Base-by-base conservation (phyloP, 2,797 vertebrate species). In the Loriculus beryllinus region DNA sequence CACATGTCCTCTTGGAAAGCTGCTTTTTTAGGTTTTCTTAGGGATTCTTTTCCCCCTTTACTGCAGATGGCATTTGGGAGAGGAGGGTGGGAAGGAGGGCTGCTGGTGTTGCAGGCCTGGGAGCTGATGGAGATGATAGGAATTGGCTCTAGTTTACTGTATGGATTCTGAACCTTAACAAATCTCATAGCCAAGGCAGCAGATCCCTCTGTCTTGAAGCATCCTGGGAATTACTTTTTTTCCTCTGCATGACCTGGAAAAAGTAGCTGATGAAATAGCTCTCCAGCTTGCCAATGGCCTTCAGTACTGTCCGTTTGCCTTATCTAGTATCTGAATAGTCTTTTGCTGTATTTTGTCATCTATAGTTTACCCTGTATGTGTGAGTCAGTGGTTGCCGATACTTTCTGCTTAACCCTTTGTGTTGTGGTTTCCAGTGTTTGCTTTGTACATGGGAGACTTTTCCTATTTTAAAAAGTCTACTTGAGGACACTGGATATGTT, bases 241-340 rank as follows among this genome's bases (percentile, higher is more conserved):
- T 78, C 63, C 13, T 81, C 47, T 49, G 69, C 49, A 47, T 86
- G 89, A 92, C 92, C 92, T 96, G 96, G 91, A 94, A 96, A 86
- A 72, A 78, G 76, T 68, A 86, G 77, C 91, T 92, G 93, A 96
- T 90, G 78, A 93, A 95, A 96, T 82, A 94, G 82, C 82, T 96
- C 63, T 76, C 33, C 14, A 29, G 40, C 63, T 91, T 90, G 63
- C 70, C 43, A 51, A 64, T 40, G 22, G 37, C 81, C 26, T 63
- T 63, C 7, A 49, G 48, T 62, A 11, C 54, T 31, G 74, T 35
- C 0, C 51, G 12, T 76, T 84, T 88, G 83, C 49, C 65, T 63
- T 78, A 11, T 10, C 1, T 8, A 29, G 21, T 33, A 40, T 28
- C 45, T 48, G 11, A 49, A 12, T 52, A 33, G 43, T 28, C 60